Evolutionary conservation across 92 coral and sea anemone genomes (phyloP), one percentile per base, ranked within the genome.

Genomic region (Hydrozoanthus gracilis): DNA sequence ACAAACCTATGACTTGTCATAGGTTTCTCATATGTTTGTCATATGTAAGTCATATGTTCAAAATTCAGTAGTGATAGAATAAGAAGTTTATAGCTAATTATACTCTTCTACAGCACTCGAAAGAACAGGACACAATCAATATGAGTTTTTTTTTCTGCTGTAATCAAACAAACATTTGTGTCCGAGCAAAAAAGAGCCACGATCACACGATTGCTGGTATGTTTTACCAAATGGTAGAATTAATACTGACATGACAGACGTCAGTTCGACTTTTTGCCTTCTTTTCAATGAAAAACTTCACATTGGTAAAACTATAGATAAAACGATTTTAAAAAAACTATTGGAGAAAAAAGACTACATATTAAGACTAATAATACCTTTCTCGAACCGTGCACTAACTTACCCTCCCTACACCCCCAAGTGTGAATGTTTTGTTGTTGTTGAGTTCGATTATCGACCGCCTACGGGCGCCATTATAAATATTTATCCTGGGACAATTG

Each of bases 351-450:
- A 16, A 68, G 27, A 39, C 73, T 20, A 68, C 18, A 68, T 16
- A 68, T 15, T 68, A 16, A 68, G 44, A 68, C 44, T 68, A 68
- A 12, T 68, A 45, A 68, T 68, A 68, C 73, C 73, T 16, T 68
- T 68, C 73, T 68, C 73, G 73, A 68, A 68, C 27, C 7, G 27
- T 68, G 44, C 17, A 68, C 27, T 68, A 44, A 68, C 73, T 68
- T 5, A 68, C 73, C 73, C 73, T 68, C 73, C 45, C 73, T 18
- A 68, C 73, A 68, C 73, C 73, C 73, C 73, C 73, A 16, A 68
- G 73, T 68, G 73, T 68, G 73, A 68, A 7, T 68, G 73, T 68
- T 44, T 68, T 68, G 73, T 68, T 68, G 46, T 39, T 54, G 61
- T 54, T 54, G 61, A 0, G 13, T 13, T 54, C 61, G 61, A 54